Evolutionary conservation across 2,797 vertebrate genomes (phyloP), one percentile per base, ranked within the genome.

Genomic region (Heliangelus exortis): DNA sequence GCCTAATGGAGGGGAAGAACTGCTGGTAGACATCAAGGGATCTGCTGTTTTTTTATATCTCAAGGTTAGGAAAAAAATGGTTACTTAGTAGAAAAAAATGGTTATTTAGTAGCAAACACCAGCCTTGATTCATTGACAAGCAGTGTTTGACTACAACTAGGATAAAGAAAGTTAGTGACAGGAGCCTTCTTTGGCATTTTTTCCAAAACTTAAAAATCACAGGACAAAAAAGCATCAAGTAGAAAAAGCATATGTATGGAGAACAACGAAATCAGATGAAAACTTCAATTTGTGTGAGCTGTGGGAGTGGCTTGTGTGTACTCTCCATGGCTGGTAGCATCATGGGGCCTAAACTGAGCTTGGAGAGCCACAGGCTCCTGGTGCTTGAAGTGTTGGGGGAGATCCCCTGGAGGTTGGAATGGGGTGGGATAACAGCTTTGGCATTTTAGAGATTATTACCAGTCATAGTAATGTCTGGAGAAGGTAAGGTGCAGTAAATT

Each of bases 41-140:
- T 71, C 12, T 72, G 54, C 20, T 67, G 45, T 8, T 8, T 43
- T 43, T 55, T 50, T 29, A 54, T 92, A 50, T 51, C 36, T 51
- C 34, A 9, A 50, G 7, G 8, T 63, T 76, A 7, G 31, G 23
- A 8, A 48, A 48, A 2, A 39, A 26, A 1, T 9, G 0, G 1
- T 73, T 73, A 2, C 78, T 61, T 26, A 43, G 31, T 76, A 7
- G 31, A 22, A 8, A 48, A 2, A 39, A 26, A 1, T 9, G 0
- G 1, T 73, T 73, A 3, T 81, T 61, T 26, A 43, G n/a, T 4
- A 68, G 21, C 11, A 15, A 75, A 31, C 17, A 13, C 6, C 16
- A 36, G 20, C 19, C 12, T 45, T 50, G 4, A 54, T 61, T 21
- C 74, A 36, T 31, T 72, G 61, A 41, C 22, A 25, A 54, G 18